These are phyloP conservation scores for Atethmia centrago DNA, from an alignment of 2,888 invertebrate genomes.

Conservation along the genomic window DNA sequence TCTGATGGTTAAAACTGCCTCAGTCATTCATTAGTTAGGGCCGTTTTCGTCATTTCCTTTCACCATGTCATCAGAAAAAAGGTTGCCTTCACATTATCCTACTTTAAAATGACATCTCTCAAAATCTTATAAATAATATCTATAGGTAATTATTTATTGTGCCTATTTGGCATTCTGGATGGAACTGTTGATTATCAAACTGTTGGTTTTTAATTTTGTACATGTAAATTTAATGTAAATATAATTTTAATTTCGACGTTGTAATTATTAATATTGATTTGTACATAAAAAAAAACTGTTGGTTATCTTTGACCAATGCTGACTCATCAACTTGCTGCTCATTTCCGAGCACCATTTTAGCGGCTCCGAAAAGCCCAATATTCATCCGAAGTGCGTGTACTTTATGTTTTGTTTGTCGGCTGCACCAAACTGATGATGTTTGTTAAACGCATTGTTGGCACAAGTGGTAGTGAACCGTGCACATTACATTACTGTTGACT, in stretches of 20 bases:
- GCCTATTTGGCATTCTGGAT: neutral
- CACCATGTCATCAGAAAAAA: neutral
- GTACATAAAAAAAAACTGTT: too few relatives aligned
- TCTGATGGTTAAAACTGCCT: neutral
- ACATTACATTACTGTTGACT: constrained; percentile 58
- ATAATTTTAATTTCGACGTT: too few relatives aligned
- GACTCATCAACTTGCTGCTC: neutral
- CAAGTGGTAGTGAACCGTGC: constrained; percentile 68
- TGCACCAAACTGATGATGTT: constrained; percentile 77
- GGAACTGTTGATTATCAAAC: neutral
- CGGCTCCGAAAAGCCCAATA: constrained; percentile 64
- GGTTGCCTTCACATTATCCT: too few relatives aligned
- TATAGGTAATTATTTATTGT: neutral
- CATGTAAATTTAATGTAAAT: too few relatives aligned
- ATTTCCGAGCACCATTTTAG: constrained; percentile 70
- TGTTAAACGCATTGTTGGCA: constrained; percentile 68
- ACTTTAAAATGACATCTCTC: neutral
- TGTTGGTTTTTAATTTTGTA: too few relatives aligned
- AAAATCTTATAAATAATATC: neutral
- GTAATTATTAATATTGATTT: too few relatives aligned
- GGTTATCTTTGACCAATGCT: neutral
- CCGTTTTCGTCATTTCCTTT: neutral
- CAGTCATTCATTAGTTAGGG: neutral
- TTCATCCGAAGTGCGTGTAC: constrained; percentile 78
- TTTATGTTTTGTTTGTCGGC: constrained; percentile 78